Conservation (phyloP, 1,140 invertebrate species). For the Dysdera silvatica region DNA sequence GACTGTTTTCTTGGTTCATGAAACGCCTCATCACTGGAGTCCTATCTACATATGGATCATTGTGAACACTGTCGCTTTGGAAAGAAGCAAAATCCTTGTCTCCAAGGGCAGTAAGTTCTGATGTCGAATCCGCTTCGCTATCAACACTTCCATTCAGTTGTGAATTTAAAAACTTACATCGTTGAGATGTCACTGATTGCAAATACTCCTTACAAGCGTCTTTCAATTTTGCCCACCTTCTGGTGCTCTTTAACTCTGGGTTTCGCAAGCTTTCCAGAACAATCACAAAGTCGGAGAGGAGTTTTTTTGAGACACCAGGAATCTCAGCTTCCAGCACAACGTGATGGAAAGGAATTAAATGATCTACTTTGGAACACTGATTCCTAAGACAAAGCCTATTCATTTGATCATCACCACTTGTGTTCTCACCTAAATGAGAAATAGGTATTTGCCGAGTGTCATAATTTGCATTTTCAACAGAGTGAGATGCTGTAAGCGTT, state of each 20-base stretch:
- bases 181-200: neutral
- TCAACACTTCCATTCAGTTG: conserved; percentile 13
- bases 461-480: too few relatives aligned
- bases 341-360: conserved; percentile 4
- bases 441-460: too few relatives aligned
- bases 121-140: conserved; percentile 25
- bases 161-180: conserved; percentile 6
- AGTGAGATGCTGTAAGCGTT: too few relatives aligned
- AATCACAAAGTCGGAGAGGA: conserved; percentile 22
- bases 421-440: too few relatives aligned
- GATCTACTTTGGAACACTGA: neutral
- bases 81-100: conserved; percentile 15
- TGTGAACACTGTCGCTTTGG: conserved; percentile 11
- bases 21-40: conserved; percentile 10
- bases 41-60: conserved; percentile 12
- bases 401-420: too few relatives aligned
- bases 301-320: conserved; percentile 1
- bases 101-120: conserved; percentile 7
- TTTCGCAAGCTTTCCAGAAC: conserved; percentile 24
- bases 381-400: too few relatives aligned
- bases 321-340: conserved; percentile 14
- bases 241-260: conserved; percentile 13
- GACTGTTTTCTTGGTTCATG: conserved; percentile 12
- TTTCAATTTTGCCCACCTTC: conserved; percentile 25
- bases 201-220: conserved; percentile 24